These are phyloP conservation scores for Cercocebus atys DNA, from an alignment of 2,113 vertebrate genomes.

Conservation along the genomic window DNA sequence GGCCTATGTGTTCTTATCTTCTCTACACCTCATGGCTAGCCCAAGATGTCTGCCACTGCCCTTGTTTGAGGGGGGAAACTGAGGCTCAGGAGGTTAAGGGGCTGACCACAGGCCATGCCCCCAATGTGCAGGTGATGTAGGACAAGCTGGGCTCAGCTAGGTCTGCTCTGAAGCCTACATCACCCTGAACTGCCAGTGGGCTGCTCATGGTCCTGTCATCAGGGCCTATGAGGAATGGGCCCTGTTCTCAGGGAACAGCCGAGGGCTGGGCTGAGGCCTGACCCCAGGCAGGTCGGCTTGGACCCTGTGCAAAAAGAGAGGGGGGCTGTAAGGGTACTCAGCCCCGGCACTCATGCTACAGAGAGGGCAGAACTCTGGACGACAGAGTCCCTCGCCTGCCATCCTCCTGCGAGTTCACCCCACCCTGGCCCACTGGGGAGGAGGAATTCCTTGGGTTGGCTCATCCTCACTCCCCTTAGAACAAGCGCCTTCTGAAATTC, in stretches of 20 bases:
- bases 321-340: not conserved
- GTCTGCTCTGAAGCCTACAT: not conserved
- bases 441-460: not conserved
- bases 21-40: no score
- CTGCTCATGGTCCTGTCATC: not conserved
- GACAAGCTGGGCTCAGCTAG: not conserved
- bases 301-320: not conserved
- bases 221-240: not conserved
- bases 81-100: not conserved
- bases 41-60: not conserved
- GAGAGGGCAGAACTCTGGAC: not conserved
- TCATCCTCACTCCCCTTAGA: not conserved
- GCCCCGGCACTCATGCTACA: fast-evolving
- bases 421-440: not conserved
- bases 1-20: not conserved
- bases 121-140: no score
- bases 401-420: not conserved
- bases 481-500: not conserved
- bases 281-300: not conserved
- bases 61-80: not conserved
- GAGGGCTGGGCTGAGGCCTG: not conserved
- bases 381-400: not conserved
- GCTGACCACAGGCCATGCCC: not conserved
- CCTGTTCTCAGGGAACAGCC: not conserved
- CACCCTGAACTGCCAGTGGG: not conserved